Conservation (phyloP, 1,140 invertebrate species). For the Galleria mellonella region DNA sequence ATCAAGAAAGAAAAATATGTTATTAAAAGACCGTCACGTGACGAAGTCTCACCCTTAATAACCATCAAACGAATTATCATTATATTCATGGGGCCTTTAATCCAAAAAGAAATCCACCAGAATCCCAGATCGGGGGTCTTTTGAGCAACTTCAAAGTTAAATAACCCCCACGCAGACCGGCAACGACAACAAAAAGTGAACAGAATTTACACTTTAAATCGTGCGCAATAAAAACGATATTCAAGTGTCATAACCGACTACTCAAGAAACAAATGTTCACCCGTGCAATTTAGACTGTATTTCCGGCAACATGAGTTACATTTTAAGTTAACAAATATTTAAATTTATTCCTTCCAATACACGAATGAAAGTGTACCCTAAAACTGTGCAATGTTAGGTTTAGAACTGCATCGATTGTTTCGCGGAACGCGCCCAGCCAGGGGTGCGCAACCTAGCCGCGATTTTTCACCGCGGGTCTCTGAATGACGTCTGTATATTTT, state of each 20-base stretch:
- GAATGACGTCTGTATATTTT: constrained; percentile 73
- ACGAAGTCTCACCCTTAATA: constrained; percentile 43
- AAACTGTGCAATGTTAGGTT: constrained; percentile 12
- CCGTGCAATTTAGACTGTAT: constrained; percentile 71
- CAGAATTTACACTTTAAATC: constrained; percentile 18
- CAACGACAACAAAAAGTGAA: constrained; percentile 14
- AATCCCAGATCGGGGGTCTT: constrained; percentile 66
- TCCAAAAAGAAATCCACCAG: constrained; percentile 71
- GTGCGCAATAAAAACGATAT: constrained; percentile 30
- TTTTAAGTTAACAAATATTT: constrained; percentile 74
- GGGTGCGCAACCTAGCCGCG: constrained; percentile 47
- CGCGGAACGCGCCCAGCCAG: constrained; percentile 17
- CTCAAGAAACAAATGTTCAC: constrained; percentile 63
- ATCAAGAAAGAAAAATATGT: constrained; percentile 12
- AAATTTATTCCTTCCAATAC: constrained; percentile 58
- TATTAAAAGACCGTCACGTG: constrained; percentile 40
- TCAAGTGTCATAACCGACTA: constrained; percentile 18
- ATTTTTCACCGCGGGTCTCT: constrained; percentile 63
- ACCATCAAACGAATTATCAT: constrained; percentile 60
- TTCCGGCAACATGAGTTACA: constrained; percentile 72
- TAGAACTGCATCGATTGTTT: constrained; percentile 2
- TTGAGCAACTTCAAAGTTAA: constrained; percentile 72
- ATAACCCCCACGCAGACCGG: constrained; percentile 47
- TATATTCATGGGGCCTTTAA: constrained; percentile 70
- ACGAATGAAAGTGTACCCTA: constrained; percentile 41